Conservation (phyloP, 2,113 vertebrate species). For the Cercopithecus mona region DNA sequence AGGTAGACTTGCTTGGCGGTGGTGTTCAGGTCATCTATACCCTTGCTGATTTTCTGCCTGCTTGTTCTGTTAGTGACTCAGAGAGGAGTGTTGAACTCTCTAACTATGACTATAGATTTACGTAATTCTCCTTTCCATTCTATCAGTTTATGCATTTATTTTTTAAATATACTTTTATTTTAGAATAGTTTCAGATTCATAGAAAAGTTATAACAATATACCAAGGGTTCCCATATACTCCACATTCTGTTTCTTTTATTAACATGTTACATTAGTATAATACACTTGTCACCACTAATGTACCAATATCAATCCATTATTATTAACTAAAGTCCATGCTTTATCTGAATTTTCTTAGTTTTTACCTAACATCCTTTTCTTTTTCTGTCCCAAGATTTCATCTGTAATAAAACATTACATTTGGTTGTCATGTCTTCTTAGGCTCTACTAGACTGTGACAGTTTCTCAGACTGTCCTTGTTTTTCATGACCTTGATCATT, state of each 20-base stretch:
- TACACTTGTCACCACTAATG: neutral
- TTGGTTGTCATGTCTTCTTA: neutral
- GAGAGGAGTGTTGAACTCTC: neutral
- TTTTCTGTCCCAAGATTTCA: neutral
- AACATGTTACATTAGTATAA: neutral
- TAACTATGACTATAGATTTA: neutral
- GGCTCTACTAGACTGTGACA: neutral
- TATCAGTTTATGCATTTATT: neutral
- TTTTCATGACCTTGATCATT: neutral
- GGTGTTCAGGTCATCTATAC: neutral
- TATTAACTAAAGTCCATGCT: neutral
- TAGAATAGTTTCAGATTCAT: neutral
- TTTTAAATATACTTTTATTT: neutral
- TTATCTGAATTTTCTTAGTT: neutral
- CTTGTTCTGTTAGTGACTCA: neutral
- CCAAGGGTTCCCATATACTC: neutral
- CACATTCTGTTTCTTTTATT: neutral
- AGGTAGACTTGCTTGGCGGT: neutral
- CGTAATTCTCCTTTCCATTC: neutral
- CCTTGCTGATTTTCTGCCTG: neutral
- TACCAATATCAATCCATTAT: neutral
- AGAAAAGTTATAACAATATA: neutral
- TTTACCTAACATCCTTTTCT: neutral
- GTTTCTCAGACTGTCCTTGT: neutral
- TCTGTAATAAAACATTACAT: neutral